Evolutionary conservation across 2,888 invertebrate species (phyloP), one percentile per base, ranked within the genome.

Genomic region (Leptinotarsa tumamoca): DNA sequence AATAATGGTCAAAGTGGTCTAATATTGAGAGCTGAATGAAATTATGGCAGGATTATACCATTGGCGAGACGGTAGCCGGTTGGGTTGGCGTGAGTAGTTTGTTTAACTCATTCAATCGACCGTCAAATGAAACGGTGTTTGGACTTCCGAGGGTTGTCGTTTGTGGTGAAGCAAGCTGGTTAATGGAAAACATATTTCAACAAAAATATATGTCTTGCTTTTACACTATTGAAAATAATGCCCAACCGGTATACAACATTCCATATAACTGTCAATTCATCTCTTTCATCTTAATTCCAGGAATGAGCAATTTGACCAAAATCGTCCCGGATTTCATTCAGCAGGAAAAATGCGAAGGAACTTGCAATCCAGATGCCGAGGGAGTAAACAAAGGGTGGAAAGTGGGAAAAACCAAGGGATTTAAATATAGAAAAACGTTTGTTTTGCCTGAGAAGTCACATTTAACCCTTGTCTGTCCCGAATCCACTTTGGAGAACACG

Each of bases 391-490:
- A 79, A 74, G 89, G 88, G 13, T 89, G 89, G 87, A 89, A 88
- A 83, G 86, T 87, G 13, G 86, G 87, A 2, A 90, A 89, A 82
- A 86, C 83, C 43, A 82, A 84, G 67, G 87, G 84, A 56, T 91
- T 89, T 76, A 90, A 90, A 82, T 90, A 90, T 76, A 87, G 87
- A 71, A 90, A 89, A 81, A 89, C 88, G 67, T 88, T 89, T 75
- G 86, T 91, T 54, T 83, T 92, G 54, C 86, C 88, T 18, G 90
- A 92, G 85, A 89, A 90, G 77, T 89, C 90, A 3, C 90, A 91
- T 84, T 84, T 92, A 58, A 89, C 89, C 4, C 83, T 92, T 56
- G 82, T 89, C 49, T 93, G 92, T 84, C 91, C 91, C 3, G 92
- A 92, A 79, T 87, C 90, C 23, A 88, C 87, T 58, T 73, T 88